Evolutionary conservation across 2,888 invertebrate species (phyloP), one percentile per base, ranked within the genome.

Genomic region (Hartigia nigra): DNA sequence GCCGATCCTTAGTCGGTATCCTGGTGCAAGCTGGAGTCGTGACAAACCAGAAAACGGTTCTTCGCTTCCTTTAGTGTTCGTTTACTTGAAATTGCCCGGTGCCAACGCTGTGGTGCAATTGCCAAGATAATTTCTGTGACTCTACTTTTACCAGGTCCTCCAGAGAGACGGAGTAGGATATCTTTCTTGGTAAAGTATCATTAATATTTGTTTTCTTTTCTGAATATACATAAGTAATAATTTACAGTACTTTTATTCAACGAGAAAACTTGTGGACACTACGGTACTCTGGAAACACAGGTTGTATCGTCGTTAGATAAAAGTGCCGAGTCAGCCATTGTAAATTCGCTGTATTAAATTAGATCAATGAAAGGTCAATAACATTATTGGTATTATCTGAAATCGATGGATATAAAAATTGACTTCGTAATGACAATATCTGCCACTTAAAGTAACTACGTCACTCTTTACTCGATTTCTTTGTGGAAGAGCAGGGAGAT

Each of bases 121-220:
- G 78, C 76, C 79, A 77, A 81, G 81, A 84, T 84, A 81, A 84
- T 82, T 84, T 78, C 55, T 23, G 23, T 55, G 55, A 55, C 14
- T 55, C 23, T 9, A 23, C 23, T 23, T 23, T 23, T 23, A 9
- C 55, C 23, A 55, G 55, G 55, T 9, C 55, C 23, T 55, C 55
- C 55, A 23, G 23, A 55, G 55, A 55, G 55, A 23, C 23, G 55
- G 23, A 55, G 23, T 23, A 55, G 23, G 5, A 23, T 55, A 55
- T 55, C 23, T 23, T 23, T 55, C 9, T 55, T 23, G 55, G 55
- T 55, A 55, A 55, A 23, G 55, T 55, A 55, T 23, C 23, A 0
- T 55, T 55, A 55, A 34, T 34, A 34, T 34, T 55, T 23, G 23
- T 55, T 23, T 55, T 55, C 14, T 9, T 9, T 9, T 9, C 23